phyloP scores from a whole-genome alignment of 1,140 invertebrate species.

The Linepithema humile region DNA sequence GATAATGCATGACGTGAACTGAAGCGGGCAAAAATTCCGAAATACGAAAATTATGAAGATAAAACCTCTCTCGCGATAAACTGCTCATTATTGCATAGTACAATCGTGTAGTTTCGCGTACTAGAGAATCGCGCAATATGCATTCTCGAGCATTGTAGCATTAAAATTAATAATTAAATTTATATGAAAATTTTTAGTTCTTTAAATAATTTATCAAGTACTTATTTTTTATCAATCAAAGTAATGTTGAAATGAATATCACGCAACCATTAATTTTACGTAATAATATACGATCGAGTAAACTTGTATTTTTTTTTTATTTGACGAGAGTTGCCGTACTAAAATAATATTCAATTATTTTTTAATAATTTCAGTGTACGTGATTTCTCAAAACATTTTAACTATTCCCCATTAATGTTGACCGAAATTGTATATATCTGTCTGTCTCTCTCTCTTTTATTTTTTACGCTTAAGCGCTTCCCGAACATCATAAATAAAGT shows the following conservation, averaged over 20 bases:
- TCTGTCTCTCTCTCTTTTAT: too few relatives aligned
- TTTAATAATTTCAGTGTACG: too few relatives aligned
- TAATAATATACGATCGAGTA: not conserved
- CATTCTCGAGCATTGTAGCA: not conserved
- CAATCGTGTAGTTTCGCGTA: not conserved
- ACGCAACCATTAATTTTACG: not conserved
- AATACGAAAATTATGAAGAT: slow-evolving; percentile 14
- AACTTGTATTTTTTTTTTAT: not conserved
- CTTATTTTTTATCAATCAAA: not conserved
- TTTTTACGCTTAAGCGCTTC: not conserved
- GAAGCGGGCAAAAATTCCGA: slow-evolving; percentile 13
- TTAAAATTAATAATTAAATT: not conserved
- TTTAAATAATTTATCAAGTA: not conserved
- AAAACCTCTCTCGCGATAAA: not conserved
- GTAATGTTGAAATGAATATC: not conserved
- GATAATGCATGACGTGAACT: not conserved
- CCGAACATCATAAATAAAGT: not conserved
- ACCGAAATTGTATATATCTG: too few relatives aligned
- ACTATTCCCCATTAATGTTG: not conserved
- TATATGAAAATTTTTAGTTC: not conserved
- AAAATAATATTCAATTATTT: too few relatives aligned
- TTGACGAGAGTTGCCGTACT: too few relatives aligned
- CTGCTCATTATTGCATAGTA: not conserved
- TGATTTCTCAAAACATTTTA: not conserved
- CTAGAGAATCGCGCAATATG: not conserved